Evolutionary conservation across 1,140 invertebrate species (phyloP), one percentile per base, ranked within the genome.

Genomic region (Euwallacea fornicatus): DNA sequence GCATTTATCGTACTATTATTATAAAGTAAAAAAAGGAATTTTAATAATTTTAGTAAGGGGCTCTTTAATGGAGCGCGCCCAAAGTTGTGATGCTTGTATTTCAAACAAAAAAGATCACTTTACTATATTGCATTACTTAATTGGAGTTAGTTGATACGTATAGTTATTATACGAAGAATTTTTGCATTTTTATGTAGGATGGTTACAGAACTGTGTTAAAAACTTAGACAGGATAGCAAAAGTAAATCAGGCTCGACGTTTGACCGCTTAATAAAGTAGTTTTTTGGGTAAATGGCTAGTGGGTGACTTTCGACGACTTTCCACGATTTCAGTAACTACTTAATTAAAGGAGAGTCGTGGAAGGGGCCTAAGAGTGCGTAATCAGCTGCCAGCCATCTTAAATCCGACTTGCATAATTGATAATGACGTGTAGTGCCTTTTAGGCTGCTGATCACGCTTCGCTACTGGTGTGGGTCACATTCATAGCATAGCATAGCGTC

Each of bases 381-480:
- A 79, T 80, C 79, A 80, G 79, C 79, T 74, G 79, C 78, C 79
- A 79, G 75, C 77, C 73, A 79, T 69, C 69, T 72, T 76, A 69
- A 76, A 76, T 67, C 77, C 75, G 64, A 77, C 77, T 80, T 78
- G 79, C 77, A 79, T 11, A 11, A 33, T 33, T 33, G 21, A 50
- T 50, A 50, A 80, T 80, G 78, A 79, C 21, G 21, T 78, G 76
- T 78, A 80, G 79, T 80, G 79, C 79, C 79, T 80, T 50, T 79
- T 77, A 78, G 79, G 79, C 79, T 78, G 79, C 79, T 80, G 78
- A 79, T 79, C 78, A 80, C 78, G 79, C 79, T 79, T 76, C 68
- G 77, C 78, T 78, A 62, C 47, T 75, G 79, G 78, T 79, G 77
- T 79, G 77, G 77, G 77, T 79, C 78, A 79, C 75, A 73, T 72